Evolutionary conservation across 2,113 vertebrate species (phyloP).

Genomic region (Octodon degus): DNA sequence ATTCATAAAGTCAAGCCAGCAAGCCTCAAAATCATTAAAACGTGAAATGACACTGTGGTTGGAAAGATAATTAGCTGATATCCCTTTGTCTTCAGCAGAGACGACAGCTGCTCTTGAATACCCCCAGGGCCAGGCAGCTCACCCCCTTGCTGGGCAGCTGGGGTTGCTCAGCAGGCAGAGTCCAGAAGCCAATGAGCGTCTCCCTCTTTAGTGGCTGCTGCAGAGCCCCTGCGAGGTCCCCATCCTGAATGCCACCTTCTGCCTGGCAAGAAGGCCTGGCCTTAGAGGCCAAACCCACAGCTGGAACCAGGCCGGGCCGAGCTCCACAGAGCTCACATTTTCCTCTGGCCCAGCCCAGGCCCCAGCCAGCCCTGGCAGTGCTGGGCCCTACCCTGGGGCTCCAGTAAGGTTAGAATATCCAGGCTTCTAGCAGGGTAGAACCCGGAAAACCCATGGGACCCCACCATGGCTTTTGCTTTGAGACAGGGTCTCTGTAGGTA

Average conservation of each 20-base stretch:
- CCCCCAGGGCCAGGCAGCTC: not conserved
- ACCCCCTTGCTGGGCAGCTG: not conserved
- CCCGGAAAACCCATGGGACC: not conserved
- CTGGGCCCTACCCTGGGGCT: not conserved
- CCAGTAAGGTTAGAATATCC: not conserved
- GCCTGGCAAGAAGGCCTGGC: not conserved
- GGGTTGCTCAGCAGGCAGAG: not conserved
- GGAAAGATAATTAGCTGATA: not conserved
- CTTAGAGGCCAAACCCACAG: not conserved
- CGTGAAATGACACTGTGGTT: not conserved
- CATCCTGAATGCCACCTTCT: not conserved
- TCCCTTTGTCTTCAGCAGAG: not conserved
- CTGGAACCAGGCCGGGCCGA: not conserved
- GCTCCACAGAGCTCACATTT: not conserved
- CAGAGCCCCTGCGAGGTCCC: not conserved
- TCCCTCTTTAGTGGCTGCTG: too few relatives aligned
- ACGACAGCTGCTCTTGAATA: not conserved
- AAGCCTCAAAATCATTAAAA: not conserved
- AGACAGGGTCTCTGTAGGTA: not conserved
- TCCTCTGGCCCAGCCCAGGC: not conserved
- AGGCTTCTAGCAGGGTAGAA: not conserved
- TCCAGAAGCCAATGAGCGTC: not conserved
- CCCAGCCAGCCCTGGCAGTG: not conserved
- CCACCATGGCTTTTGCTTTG: not conserved
- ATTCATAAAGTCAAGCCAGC: not conserved